Conservation (phyloP, 2,888 invertebrate species). For the Herminia tarsipennalis region DNA sequence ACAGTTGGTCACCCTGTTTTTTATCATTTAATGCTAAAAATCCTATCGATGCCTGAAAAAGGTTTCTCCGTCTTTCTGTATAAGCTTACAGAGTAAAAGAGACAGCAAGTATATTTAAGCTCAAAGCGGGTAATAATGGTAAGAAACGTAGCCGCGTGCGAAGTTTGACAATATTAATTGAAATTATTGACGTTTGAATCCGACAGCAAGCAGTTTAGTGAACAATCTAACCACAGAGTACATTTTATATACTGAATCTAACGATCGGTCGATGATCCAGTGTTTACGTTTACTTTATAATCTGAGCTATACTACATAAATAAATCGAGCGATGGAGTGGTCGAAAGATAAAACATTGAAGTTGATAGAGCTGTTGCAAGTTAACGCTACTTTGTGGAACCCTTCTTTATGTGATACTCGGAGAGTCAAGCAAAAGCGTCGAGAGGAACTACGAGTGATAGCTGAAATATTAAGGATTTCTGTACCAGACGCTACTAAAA, state of each 20-base stretch:
- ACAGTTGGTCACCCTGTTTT: too few relatives aligned
- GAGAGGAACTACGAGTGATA: conserved; percentile 73
- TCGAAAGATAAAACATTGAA: conserved; percentile 79
- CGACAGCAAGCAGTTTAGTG: too few relatives aligned
- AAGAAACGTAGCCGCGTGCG: not conserved
- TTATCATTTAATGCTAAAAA: too few relatives aligned
- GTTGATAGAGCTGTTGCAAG: conserved; percentile 76
- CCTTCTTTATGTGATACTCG: conserved; percentile 74
- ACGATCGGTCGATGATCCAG: conserved; percentile 59
- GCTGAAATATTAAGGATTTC: conserved; percentile 68
- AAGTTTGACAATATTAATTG: not conserved
- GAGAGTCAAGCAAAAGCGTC: conserved; percentile 77
- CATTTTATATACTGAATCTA: too few relatives aligned
- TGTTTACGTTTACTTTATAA: conserved; percentile 53
- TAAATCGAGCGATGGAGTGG: conserved; percentile 73
- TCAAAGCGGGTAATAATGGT: not conserved
- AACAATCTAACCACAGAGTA: too few relatives aligned
- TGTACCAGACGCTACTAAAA: conserved; percentile 83
- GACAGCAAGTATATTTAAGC: not conserved
- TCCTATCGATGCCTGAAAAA: too few relatives aligned
- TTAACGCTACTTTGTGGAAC: conserved; percentile 75
- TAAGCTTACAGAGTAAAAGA: not conserved
- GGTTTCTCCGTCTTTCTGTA: too few relatives aligned
- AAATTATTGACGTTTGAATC: conserved; percentile 24
- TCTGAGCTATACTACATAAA: conserved; percentile 39